These are phyloP conservation scores for Sepiola atlantica DNA, from an alignment of 2,888 invertebrate species.

Conservation along the genomic window DNA sequence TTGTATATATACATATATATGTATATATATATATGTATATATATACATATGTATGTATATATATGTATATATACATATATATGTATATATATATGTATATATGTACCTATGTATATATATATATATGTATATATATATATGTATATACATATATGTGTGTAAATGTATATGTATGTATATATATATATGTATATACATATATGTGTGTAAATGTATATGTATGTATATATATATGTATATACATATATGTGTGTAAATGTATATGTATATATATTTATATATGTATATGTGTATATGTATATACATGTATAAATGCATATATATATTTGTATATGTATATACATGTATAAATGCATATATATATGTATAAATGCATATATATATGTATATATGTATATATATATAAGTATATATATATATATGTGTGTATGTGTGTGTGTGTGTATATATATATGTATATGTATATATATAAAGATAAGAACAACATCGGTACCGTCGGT, in stretches of 20 bases:
- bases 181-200: neutral
- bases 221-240: neutral
- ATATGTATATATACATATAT: neutral
- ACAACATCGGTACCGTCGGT: too few relatives aligned
- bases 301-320: too few relatives aligned
- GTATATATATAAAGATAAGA: too few relatives aligned
- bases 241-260: neutral
- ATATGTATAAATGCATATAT: neutral
- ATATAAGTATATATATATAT: too few relatives aligned
- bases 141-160: neutral
- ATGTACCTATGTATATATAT: neutral
- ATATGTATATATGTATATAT: neutral
- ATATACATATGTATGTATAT: neutral
- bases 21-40: neutral
- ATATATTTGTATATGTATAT: neutral
- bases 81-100: neutral
- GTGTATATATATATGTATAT: neutral
- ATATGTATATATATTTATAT: neutral
- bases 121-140: neutral
- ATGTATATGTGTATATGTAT: neutral
- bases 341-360: neutral
- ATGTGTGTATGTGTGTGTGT: neutral
- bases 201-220: neutral
- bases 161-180: neutral
- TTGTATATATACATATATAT: too few relatives aligned